Evolutionary conservation across 2,113 vertebrate genomes (phyloP).

Genomic region (Microtus ochrogaster): DNA sequence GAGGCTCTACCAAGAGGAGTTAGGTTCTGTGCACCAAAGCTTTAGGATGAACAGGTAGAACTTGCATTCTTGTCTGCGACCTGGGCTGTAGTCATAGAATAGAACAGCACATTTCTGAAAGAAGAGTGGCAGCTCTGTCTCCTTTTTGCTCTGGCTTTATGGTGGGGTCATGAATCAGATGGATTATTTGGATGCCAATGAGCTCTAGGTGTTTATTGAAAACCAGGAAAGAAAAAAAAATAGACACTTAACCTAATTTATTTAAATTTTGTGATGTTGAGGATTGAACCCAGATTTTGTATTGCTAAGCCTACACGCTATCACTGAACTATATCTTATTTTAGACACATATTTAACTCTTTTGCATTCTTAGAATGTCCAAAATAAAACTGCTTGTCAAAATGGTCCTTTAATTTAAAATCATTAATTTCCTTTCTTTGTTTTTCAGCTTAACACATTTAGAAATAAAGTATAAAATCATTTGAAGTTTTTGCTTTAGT

Average conservation of each 20-base stretch:
- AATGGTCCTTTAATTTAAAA: slow-evolving; percentile 42
- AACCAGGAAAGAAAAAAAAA: not conserved
- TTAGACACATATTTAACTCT: not conserved
- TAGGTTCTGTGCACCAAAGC: not conserved
- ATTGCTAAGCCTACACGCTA: not conserved
- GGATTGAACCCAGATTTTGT: not conserved
- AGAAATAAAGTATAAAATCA: slow-evolving; percentile 25
- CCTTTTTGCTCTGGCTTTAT: not conserved
- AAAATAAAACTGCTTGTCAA: slow-evolving; percentile 4
- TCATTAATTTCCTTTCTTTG: not conserved
- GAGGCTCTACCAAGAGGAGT: not conserved
- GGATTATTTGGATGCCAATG: not conserved
- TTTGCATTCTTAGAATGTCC: not conserved
- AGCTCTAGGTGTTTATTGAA: not conserved
- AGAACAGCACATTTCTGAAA: not conserved
- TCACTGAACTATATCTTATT: not conserved
- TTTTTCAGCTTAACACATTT: slow-evolving; percentile 20
- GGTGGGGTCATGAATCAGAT: not conserved
- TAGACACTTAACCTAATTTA: not conserved
- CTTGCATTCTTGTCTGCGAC: not conserved
- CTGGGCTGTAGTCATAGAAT: not conserved
- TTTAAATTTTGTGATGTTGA: not conserved
- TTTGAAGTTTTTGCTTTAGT: not conserved
- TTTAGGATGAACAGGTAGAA: not conserved
- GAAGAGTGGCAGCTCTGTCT: not conserved